Percentiles rank a stretch among this genome's conserved stretches.
phyloP scores from a whole-genome alignment of 2,888 invertebrate species.

The Leptopterna dolabrata region DNA sequence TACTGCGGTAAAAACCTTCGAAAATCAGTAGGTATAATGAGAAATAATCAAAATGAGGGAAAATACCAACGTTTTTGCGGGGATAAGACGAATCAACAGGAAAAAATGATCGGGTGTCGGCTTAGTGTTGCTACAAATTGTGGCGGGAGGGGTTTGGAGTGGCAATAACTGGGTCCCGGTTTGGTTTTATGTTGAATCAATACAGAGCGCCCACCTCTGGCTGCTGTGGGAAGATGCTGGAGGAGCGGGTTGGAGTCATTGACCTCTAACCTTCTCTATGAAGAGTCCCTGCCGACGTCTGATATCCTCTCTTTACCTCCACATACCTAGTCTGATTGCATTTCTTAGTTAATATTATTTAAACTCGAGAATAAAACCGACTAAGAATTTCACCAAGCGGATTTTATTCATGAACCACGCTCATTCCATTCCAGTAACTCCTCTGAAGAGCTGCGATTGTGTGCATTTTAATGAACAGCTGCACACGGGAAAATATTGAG shows the following conservation, averaged over 20 bases:
- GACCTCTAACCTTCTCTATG: not conserved
- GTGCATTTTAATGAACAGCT: too few relatives aligned
- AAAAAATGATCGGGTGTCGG: not conserved
- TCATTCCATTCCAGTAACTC: too few relatives aligned
- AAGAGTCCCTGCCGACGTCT: not conserved
- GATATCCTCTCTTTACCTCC: not conserved
- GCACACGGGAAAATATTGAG: too few relatives aligned
- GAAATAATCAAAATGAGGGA: too few relatives aligned
- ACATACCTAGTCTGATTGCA: not conserved
- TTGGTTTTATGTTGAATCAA: slow-evolving; percentile 51
- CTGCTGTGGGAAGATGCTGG: slow-evolving; percentile 46
- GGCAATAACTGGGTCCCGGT: slow-evolving; percentile 45
- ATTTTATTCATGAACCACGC: too few relatives aligned
- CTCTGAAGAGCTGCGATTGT: too few relatives aligned
- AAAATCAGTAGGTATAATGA: too few relatives aligned
- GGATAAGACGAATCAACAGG: slow-evolving; percentile 25
- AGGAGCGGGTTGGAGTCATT: not conserved
- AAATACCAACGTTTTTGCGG: not conserved
- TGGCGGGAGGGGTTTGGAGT: not conserved
- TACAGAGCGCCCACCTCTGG: slow-evolving; percentile 41
- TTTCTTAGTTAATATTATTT: too few relatives aligned
- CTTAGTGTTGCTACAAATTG: not conserved
- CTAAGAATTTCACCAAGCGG: too few relatives aligned
- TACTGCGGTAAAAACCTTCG: too few relatives aligned
- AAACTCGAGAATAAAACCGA: too few relatives aligned